These are phyloP conservation scores for Pundamilia nyererei DNA, from an alignment of 2,113 vertebrate genomes.

Conservation along the genomic window DNA sequence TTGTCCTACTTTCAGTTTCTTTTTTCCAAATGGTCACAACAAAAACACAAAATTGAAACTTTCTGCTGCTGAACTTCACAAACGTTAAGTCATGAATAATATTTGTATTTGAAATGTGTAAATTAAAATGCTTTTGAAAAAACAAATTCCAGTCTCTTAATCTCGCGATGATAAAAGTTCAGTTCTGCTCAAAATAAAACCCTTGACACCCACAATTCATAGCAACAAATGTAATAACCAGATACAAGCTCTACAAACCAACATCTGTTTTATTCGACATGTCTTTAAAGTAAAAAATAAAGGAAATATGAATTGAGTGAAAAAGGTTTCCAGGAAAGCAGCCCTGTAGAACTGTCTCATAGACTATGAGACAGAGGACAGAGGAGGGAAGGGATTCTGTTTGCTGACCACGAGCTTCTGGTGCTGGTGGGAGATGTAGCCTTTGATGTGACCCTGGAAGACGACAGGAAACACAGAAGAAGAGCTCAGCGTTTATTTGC, in stretches of 20 bases:
- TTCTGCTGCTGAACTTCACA: neutral
- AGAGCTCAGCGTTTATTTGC: neutral
- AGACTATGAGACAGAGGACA: slow-evolving; percentile 83
- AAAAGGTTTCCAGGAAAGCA: neutral
- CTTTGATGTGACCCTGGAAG: slow-evolving; percentile 93
- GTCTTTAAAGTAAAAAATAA: neutral
- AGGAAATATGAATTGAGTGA: neutral
- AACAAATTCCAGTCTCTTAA: neutral
- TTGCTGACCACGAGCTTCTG: slow-evolving; percentile 99
- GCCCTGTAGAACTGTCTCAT: slow-evolving; percentile 14
- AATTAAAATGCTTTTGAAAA: neutral
- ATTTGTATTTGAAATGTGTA: neutral
- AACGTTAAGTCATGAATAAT: neutral
- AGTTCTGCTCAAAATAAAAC: neutral
- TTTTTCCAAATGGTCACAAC: neutral
- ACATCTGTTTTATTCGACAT: slow-evolving; percentile 26
- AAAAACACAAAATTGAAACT: neutral
- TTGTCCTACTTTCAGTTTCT: neutral
- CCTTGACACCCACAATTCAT: slow-evolving; percentile 7
- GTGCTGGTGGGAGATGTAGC: slow-evolving; percentile 97
- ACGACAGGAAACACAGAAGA: neutral
- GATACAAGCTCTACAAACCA: neutral
- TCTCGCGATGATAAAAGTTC: neutral
- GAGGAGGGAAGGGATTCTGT: slow-evolving; percentile 90
- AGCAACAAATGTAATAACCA: neutral